These are phyloP conservation scores for Macrophya alboannulata DNA, from an alignment of 2,888 invertebrate genomes.

Conservation along the genomic window DNA sequence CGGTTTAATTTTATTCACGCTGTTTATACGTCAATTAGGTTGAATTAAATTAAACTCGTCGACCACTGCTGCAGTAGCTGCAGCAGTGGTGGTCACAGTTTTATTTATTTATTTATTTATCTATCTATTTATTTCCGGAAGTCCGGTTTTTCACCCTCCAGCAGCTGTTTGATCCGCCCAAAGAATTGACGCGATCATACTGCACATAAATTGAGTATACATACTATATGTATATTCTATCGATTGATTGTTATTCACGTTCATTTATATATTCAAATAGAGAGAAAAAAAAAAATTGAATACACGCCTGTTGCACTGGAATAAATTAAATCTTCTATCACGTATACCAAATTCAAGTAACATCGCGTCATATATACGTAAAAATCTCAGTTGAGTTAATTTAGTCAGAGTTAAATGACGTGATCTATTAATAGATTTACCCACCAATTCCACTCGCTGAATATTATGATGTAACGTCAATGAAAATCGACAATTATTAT, in stretches of 20 bases:
- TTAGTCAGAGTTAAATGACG: background rate
- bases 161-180: background rate
- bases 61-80: background rate
- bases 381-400: conserved; percentile 2
- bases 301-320: background rate
- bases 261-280: background rate
- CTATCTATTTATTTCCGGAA: background rate
- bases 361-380: background rate
- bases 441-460: background rate
- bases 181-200: background rate
- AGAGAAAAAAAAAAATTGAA: background rate
- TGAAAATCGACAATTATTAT: background rate
- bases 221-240: background rate
- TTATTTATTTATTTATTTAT: background rate
- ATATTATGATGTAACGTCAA: background rate
- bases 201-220: background rate
- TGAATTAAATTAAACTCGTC: conserved; percentile 39
- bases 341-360: no score
- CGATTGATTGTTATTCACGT: background rate
- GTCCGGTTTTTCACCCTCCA: background rate
- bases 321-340: background rate
- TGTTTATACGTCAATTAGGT: conserved; percentile 34
- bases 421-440: background rate
- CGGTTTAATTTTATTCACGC: background rate
- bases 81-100: background rate